Percentiles rank a stretch among this genome's conserved stretches.
Conservation (phyloP, 2,113 vertebrate species). For the Mirza zaza region DNA sequence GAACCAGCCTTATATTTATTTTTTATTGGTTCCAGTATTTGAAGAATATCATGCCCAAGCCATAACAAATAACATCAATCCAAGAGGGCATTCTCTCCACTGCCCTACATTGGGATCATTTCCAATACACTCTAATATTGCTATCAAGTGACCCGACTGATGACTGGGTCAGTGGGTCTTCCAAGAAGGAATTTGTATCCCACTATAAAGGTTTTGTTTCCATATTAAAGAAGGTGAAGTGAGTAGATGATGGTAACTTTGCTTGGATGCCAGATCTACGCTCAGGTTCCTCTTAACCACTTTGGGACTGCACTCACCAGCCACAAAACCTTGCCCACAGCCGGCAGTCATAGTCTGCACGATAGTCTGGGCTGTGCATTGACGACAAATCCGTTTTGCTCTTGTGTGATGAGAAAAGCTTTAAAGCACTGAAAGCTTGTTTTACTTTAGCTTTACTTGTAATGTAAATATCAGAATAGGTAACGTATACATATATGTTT, state of each 20-base stretch:
- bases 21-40: conserved; percentile 15
- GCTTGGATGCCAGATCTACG: not conserved
- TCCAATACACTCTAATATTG: not conserved
- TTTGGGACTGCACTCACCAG: no score
- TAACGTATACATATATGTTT: no score
- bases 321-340: no score
- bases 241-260: not conserved
- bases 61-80: conserved; percentile 30
- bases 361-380: no score
- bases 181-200: not conserved
- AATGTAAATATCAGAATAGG: no score
- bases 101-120: not conserved
- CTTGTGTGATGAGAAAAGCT: no score
- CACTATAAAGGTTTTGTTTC: not conserved
- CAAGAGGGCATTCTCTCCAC: not conserved
- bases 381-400: no score
- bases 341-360: no score
- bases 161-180: not conserved
- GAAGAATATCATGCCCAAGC: not conserved
- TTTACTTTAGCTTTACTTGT: no score
- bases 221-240: not conserved
- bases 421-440: no score
- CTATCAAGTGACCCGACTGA: not conserved
- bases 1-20: not conserved
- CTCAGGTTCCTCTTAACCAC: not conserved